Percentiles rank a stretch among this genome's conserved stretches.
Evolutionary conservation across 2,888 invertebrate genomes (phyloP).

Genomic region (Hyposoter didymator): DNA sequence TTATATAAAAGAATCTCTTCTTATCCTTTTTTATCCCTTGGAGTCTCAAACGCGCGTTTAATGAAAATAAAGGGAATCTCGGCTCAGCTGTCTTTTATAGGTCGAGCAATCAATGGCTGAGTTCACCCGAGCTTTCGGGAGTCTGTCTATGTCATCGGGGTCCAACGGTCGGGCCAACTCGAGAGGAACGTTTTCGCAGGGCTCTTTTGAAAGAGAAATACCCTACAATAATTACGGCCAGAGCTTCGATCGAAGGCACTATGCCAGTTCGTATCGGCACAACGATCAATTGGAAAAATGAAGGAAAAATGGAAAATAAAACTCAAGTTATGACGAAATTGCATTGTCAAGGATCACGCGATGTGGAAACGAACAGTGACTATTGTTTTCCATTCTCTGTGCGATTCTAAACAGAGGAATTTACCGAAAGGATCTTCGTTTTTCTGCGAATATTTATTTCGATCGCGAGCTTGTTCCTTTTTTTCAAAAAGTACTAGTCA

Average conservation of each 20-base stretch:
- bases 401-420: neutral
- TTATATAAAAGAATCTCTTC: conserved; percentile 40
- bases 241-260: conserved; percentile 70
- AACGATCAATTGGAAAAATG: conserved; percentile 17
- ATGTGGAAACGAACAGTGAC: neutral
- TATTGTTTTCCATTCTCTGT: neutral
- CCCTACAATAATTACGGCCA: conserved; percentile 26
- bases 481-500: neutral
- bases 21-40: conserved; percentile 18
- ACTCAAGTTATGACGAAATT: neutral
- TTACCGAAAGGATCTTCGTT: neutral
- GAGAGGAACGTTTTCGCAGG: conserved; percentile 8
- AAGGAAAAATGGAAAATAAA: conserved; percentile 3
- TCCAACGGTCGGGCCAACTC: neutral
- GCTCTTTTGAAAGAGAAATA: neutral
- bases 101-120: neutral
- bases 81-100: neutral
- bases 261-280: conserved; percentile 47
- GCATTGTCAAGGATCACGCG: neutral
- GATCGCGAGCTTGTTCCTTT: neutral
- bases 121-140: neutral
- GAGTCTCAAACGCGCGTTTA: neutral
- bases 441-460: neutral
- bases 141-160: neutral
- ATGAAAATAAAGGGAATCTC: conserved; percentile 2